Conservation (phyloP, 23 tunicate species). For the Halocynthia aurantium region DNA sequence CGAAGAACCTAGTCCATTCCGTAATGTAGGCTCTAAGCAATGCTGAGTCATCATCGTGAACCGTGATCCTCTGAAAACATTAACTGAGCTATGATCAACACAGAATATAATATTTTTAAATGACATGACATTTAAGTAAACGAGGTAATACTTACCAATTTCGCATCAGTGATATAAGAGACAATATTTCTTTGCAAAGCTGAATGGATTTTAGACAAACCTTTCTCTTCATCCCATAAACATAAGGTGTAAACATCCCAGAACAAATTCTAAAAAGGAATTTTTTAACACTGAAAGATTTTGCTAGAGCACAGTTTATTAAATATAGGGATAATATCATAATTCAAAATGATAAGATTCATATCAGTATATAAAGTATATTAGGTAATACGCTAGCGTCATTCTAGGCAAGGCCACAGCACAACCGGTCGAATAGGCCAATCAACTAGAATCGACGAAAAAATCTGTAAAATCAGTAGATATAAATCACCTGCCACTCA, state of each 20-base stretch:
- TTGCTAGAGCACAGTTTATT: neutral
- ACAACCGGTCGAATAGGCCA: no score
- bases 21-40: conserved; percentile 59
- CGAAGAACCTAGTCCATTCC: conserved; percentile 76
- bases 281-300: neutral
- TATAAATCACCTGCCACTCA: conserved; percentile 74
- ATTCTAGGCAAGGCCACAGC: no score
- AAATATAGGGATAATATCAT: neutral
- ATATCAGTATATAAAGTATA: neutral
- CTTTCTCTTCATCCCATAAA: conserved; percentile 68
- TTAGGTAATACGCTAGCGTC: neutral
- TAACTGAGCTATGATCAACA: neutral
- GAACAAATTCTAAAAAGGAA: conserved; percentile 52
- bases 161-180: conserved; percentile 47
- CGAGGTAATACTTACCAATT: conserved; percentile 25
- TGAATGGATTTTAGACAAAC: conserved; percentile 43
- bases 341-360: neutral
- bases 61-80: conserved; percentile 40
- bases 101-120: neutral
- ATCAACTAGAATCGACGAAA: neutral
- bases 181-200: conserved; percentile 50
- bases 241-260: conserved; percentile 73
- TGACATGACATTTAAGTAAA: neutral
- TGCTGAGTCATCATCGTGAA: conserved; percentile 63
- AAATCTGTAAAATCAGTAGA: neutral